Conservation (phyloP, 2,113 vertebrate genomes). For the Scopus umbretta region DNA sequence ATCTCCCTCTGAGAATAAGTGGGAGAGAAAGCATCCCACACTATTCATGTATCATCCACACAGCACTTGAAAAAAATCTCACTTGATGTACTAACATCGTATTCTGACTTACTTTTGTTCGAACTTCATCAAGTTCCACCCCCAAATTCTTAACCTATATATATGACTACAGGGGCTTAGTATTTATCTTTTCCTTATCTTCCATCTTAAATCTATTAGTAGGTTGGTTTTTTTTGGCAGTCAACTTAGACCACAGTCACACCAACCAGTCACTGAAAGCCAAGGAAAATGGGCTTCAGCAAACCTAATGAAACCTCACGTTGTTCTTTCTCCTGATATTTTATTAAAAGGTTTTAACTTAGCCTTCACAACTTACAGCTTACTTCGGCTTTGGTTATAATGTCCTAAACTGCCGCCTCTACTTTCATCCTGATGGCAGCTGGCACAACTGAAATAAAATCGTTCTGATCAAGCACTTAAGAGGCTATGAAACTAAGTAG, state of each 20-base stretch:
- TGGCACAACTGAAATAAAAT: neutral
- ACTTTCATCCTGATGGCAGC: neutral
- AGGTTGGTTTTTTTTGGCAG: neutral
- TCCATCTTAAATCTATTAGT: neutral
- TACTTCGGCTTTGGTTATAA: neutral
- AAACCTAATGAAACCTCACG: neutral
- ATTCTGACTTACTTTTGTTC: conserved; percentile 37
- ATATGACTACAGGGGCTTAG: neutral
- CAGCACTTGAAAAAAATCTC: conserved; percentile 3
- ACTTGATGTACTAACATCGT: neutral
- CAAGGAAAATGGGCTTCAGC: neutral
- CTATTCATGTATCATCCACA: conserved; percentile 39
- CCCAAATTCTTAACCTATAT: conserved; percentile 26
- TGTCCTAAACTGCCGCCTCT: neutral
- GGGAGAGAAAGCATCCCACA: conserved; percentile 49
- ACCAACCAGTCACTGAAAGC: neutral
- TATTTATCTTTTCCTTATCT: neutral
- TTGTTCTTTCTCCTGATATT: neutral
- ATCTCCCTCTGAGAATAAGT: conserved; percentile 53
- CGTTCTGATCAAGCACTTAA: neutral
- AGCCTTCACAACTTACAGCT: neutral
- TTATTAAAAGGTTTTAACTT: neutral
- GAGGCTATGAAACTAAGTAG: neutral
- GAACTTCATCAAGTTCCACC: conserved; percentile 23
- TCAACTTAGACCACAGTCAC: neutral